phyloP scores from a whole-genome alignment of 2,113 vertebrate genomes.

The Pithys albifrons region DNA sequence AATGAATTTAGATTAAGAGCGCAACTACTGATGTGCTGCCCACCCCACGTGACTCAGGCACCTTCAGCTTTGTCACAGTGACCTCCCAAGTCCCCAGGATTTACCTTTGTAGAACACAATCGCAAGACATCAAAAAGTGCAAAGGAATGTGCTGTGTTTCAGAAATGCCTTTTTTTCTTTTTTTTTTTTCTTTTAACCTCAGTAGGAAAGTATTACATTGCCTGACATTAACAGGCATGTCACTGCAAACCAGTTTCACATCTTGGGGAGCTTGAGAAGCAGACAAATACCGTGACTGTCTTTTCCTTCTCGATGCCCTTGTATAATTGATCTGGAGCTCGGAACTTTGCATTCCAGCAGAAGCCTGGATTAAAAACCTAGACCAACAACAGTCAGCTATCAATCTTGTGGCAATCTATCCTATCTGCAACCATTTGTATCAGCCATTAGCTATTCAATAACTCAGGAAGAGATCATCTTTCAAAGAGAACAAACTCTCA shows the following conservation, averaged over 20 bases:
- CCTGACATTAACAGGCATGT: not conserved
- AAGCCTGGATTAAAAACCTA: constrained; percentile 63
- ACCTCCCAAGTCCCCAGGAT: not conserved
- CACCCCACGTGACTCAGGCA: not conserved
- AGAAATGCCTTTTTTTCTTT: not conserved
- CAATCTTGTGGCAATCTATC: constrained; percentile 51
- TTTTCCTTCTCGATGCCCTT: constrained; percentile 26
- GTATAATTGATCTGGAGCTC: constrained; percentile 38
- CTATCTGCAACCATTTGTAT: constrained; percentile 66
- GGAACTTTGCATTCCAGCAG: constrained; percentile 46
- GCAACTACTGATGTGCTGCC: not conserved
- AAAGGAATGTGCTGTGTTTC: not conserved
- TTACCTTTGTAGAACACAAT: not conserved
- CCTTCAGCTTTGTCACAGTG: not conserved
- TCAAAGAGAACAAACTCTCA: constrained; percentile 66
- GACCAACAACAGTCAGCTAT: constrained; percentile 58
- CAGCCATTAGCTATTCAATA: constrained; percentile 66
- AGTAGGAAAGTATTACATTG: not conserved
- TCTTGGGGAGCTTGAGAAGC: not conserved
- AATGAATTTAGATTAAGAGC: not conserved
- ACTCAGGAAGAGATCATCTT: constrained; percentile 68
- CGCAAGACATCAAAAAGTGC: not conserved
- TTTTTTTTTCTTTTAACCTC: not conserved
- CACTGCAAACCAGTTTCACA: not conserved
- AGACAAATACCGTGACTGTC: constrained; percentile 6